Percentiles rank a stretch among this genome's conserved stretches.
Evolutionary conservation across 1,140 invertebrate genomes (phyloP).

Genomic region (Penaeus vannamei): DNA sequence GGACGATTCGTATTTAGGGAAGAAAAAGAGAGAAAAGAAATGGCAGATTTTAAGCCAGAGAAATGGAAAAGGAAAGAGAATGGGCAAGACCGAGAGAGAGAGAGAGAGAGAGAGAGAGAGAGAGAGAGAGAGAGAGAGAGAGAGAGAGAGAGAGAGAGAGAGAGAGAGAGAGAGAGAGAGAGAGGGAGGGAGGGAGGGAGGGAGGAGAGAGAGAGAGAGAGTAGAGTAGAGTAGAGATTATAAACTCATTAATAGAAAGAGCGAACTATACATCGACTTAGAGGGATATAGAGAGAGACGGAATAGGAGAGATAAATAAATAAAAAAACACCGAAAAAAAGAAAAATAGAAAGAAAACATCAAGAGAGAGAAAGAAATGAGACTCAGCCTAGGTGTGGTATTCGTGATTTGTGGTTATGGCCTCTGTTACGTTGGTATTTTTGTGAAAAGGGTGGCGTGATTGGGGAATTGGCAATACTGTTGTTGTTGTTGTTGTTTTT

Average conservation of each 20-base stretch:
- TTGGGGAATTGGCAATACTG: no score
- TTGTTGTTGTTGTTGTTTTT: no score
- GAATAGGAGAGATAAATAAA: not conserved
- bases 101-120: no score
- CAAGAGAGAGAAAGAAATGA: not conserved
- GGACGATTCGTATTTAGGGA: not conserved
- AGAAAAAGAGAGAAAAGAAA: constrained; percentile 9
- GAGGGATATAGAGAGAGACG: not conserved
- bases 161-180: constrained; percentile 2
- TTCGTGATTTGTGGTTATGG: not conserved
- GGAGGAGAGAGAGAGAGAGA: not conserved
- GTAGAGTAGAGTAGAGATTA: not conserved
- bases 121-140: not conserved
- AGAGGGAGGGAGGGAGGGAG: constrained; percentile 9
- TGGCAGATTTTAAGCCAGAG: no score
- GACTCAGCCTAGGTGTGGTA: no score
- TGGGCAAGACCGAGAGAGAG: no score
- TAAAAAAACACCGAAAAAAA: not conserved
- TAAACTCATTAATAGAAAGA: no score
- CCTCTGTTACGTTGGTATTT: not conserved
- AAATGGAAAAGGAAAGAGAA: no score
- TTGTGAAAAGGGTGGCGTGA: not conserved
- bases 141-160: not conserved
- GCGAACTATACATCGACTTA: no score
- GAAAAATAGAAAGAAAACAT: not conserved